Evolutionary conservation across 2,113 vertebrate species (phyloP), one percentile per base, ranked within the genome.

Genomic region (Eulemur rufifrons): DNA sequence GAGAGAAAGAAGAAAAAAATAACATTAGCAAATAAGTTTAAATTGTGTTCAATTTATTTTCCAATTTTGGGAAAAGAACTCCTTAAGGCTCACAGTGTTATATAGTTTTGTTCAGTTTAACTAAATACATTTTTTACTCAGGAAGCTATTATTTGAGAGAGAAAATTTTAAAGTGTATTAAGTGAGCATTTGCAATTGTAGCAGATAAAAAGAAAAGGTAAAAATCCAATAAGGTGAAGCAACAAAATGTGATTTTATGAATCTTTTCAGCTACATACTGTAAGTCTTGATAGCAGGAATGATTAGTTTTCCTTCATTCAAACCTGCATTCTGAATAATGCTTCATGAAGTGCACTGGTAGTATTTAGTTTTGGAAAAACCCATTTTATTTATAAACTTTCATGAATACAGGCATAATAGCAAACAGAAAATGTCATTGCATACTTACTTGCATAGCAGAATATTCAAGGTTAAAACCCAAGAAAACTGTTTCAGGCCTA

Each of bases 81-180:
- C 90, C 18, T 96, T 82, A 77, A 21, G 39, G 94, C 9, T 25
- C 91, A 86, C 7, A 11, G 0, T 88, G 9, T 61, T 56, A 71
- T 78, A 95, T 69, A 76, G 37, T 95, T 97, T 97, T 96, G 18
- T 80, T 97, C 6, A 85, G 4, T 20, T 92, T 93, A 92, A 81
- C 12, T 80, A 92, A 95, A 73, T 45, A 78, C 93, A n/a, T 27
- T 20, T 29, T 93, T 84, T 42, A 96, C 25, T 77, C 11, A 69
- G 8, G 27, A 54, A 61, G 21, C 14, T 94, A 95, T 37, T 86
- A 86, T 69, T 88, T 93, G 59, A 84, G 84, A 89, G 20, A 95
- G 54, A 95, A 86, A 94, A 45, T 32, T 39, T 34, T 69, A 34
- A 92, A 69, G 29, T 88, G 80, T 95, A 77, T 64, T 92, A 95